phyloP scores from a whole-genome alignment of 2,797 vertebrate species.

The Orestias chungarensis region DNA sequence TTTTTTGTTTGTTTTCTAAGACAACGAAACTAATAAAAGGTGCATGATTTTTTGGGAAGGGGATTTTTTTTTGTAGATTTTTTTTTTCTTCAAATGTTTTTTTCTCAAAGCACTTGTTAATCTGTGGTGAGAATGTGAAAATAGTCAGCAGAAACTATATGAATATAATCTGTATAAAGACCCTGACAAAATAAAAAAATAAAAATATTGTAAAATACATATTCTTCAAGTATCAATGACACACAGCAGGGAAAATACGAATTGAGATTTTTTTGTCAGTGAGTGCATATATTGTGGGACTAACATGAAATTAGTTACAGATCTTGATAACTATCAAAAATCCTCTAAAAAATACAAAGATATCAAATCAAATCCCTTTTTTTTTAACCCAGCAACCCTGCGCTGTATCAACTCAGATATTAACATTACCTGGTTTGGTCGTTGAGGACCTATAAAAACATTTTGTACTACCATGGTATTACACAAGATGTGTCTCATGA shows the following conservation, averaged over 20 bases:
- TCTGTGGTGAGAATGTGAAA: conserved; percentile 85
- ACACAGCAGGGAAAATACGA: conserved; percentile 19
- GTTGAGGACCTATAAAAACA: neutral
- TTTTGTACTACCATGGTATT: neutral
- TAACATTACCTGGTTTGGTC: neutral
- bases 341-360: neutral
- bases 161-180: conserved; percentile 85
- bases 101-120: conserved; percentile 82
- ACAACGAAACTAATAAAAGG: conserved; percentile 77
- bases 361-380: neutral
- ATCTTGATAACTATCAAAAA: neutral
- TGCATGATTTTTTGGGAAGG: conserved; percentile 83
- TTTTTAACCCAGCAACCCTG: neutral
- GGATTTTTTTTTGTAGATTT: neutral
- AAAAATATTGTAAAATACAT: conserved; percentile 84
- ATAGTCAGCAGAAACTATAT: conserved; percentile 83
- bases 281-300: neutral
- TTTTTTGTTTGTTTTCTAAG: conserved; percentile 63
- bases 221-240: conserved; percentile 81
- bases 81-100: conserved; percentile 74
- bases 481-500: neutral
- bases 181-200: conserved; percentile 74
- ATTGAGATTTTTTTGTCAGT: neutral
- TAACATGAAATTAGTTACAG: neutral
- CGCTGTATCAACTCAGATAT: neutral